These are phyloP conservation scores for Andrena marginata DNA, from an alignment of 2,888 invertebrate species.

Conservation along the genomic window DNA sequence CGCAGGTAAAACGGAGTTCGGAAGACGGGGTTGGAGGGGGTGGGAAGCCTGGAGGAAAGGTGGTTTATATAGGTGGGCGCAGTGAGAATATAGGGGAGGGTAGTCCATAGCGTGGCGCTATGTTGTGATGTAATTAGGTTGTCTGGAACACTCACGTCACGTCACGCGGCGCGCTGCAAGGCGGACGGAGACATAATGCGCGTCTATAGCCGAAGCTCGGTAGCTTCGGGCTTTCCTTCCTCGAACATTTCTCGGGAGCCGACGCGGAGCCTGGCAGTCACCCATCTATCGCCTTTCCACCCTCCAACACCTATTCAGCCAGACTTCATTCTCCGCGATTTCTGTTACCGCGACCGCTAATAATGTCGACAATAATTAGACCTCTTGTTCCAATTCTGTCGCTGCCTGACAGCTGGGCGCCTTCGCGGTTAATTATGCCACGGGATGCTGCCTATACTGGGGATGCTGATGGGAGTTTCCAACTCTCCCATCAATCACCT, in stretches of 20 bases:
- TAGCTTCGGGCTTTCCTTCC: constrained; percentile 64
- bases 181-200: constrained; percentile 83
- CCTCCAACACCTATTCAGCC: constrained; percentile 74
- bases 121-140: constrained; percentile 86
- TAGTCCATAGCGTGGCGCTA: constrained; percentile 66
- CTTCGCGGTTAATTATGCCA: constrained; percentile 13
- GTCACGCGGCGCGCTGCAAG: constrained; percentile 81
- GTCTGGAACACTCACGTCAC: constrained; percentile 86
- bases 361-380: constrained; percentile 74
- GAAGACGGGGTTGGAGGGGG: constrained; percentile 40
- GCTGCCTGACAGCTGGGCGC: constrained; percentile 15
- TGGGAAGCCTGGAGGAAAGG: constrained; percentile 38
- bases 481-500: neutral
- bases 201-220: constrained; percentile 69
- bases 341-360: constrained; percentile 63
- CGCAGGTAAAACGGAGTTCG: neutral
- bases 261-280: constrained; percentile 57
- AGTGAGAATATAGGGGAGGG: constrained; percentile 56
- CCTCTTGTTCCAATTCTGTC: constrained; percentile 60
- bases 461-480: neutral
- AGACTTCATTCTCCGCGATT: constrained; percentile 63
- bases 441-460: neutral
- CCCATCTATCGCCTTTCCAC: constrained; percentile 77
- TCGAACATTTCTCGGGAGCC: constrained; percentile 54
- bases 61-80: constrained; percentile 51